Base-by-base conservation (phyloP, 2,113 vertebrate species). In the Calypte anna region DNA sequence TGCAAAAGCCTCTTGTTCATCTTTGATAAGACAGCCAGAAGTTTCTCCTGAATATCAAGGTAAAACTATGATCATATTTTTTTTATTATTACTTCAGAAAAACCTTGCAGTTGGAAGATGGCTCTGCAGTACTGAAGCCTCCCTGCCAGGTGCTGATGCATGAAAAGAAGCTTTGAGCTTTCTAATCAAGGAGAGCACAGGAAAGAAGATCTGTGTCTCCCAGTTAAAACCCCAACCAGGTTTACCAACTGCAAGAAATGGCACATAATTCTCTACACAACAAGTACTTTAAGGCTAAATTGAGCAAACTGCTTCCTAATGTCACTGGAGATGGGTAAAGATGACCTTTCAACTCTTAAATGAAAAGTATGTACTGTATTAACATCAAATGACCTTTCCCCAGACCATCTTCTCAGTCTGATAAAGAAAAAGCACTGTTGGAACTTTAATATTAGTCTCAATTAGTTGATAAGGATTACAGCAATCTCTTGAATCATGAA, bases 151-250 rank as follows among this genome's bases (percentile, higher is more conserved):
- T 90, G 63, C 28, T 96, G 90, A 96, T 75, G 78, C 88, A 79
- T 76, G 82, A 93, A 74, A 66, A 87, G 91, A 90, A 88, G n/a
- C 33, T 96, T 62, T 61, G 83, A 94, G 36, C 10, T 81, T 95
- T 93, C 79, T 94, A 95, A 94, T 95, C 94, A 96, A 76, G 28
- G 70, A 94, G 46, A 55, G 63, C 40, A 53, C 40, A 94, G 36
- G 79, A 91, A 97, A 95, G 75, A 92, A 7, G 7, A 91, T 81
- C 83, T 92, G 43, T 83, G 88, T 82, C 64, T 88, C 54, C 44
- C 54, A 93, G 76, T 92, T 93, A 94, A 97, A 97, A 87, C 43
- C 58, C 27, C 83, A 91, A 3, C 81, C 14, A n/a, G 80, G 70
- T 94, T 95, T 88, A 91, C 2, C 15, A 92, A 88, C 61, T 8